phyloP scores from a whole-genome alignment of 2,113 vertebrate species.

The Lasiurus borealis region DNA sequence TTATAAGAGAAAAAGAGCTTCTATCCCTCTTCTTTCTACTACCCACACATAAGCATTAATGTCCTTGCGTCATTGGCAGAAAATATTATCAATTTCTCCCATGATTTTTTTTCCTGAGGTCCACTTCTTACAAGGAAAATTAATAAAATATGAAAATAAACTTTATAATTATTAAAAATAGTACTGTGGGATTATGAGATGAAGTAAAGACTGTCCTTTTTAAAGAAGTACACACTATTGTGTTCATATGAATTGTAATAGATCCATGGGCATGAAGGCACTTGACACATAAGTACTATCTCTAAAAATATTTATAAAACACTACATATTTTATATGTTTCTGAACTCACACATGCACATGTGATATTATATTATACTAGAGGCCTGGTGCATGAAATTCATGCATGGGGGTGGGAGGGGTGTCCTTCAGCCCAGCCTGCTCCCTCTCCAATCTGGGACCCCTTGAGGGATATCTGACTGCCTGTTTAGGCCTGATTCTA shows the following conservation, averaged over 20 bases:
- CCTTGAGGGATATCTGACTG: too few species aligned
- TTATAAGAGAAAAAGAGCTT: not conserved
- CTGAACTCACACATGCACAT: not conserved
- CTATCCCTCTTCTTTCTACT: not conserved
- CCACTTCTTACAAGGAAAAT: not conserved
- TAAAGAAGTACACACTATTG: not conserved
- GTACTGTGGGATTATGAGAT: not conserved
- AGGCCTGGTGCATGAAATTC: too few species aligned
- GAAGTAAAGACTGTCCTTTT: not conserved
- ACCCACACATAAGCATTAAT: not conserved
- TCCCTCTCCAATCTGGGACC: too few species aligned
- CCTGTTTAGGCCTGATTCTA: too few species aligned
- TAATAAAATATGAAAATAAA: slow-evolving; percentile 24
- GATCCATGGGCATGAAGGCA: not conserved
- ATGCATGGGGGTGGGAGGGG: too few species aligned
- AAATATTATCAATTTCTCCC: not conserved
- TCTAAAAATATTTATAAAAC: not conserved
- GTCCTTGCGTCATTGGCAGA: not conserved
- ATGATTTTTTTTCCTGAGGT: not conserved
- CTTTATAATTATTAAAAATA: not conserved
- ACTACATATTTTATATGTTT: not conserved
- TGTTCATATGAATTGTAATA: not conserved
- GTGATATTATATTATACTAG: not conserved
- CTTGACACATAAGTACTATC: not conserved
- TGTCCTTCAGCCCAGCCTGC: too few species aligned